phyloP scores from a whole-genome alignment of 2,113 vertebrate species.

The Ptyas mucosa region DNA sequence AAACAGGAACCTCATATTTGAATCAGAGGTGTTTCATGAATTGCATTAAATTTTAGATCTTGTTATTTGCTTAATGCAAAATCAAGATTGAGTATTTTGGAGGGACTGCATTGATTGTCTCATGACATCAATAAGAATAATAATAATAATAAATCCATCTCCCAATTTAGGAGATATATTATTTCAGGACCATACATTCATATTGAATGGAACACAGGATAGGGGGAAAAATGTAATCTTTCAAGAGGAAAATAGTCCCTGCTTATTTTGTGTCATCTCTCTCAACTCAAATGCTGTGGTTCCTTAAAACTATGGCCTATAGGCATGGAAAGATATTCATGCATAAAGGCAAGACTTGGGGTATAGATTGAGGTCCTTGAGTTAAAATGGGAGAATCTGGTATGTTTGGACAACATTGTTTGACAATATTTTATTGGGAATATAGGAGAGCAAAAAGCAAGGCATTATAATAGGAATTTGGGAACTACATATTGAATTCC shows the following conservation, averaged over 20 bases:
- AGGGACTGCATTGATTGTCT: neutral
- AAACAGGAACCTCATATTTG: neutral
- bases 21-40: neutral
- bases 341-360: neutral
- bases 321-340: neutral
- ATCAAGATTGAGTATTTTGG: neutral
- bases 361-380: neutral
- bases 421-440: neutral
- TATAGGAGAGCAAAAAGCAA: neutral
- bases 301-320: neutral
- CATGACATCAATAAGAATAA: neutral
- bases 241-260: neutral
- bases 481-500: neutral
- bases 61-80: neutral
- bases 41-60: neutral
- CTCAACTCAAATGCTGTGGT: neutral
- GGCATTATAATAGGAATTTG: neutral
- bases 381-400: neutral
- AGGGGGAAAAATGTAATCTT: neutral
- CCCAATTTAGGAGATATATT: neutral
- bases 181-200: neutral
- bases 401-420: neutral
- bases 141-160: neutral
- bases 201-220: too few species aligned
- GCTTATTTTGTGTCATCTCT: neutral